These are phyloP conservation scores for Tauraco hartlaubi DNA, from an alignment of 2,797 vertebrate genomes.

Conservation along the genomic window DNA sequence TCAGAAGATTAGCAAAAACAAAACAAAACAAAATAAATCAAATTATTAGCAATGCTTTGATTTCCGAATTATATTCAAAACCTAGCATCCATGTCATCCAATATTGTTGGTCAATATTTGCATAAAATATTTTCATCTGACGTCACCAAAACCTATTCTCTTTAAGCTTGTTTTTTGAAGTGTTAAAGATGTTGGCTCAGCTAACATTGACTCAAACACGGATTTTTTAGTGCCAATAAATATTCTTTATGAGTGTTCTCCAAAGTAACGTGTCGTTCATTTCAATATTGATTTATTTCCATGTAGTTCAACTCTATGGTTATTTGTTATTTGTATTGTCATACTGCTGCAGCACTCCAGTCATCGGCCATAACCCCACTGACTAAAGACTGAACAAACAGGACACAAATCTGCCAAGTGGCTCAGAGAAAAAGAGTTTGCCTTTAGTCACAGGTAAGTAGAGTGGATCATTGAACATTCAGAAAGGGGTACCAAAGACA, in stretches of 20 bases:
- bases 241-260: neutral
- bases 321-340: neutral
- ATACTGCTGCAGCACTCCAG: neutral
- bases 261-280: neutral
- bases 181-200: neutral
- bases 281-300: conserved; percentile 1
- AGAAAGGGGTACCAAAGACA: neutral
- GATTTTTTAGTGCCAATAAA: neutral
- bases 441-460: neutral
- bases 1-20: neutral
- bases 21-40: neutral
- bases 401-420: neutral
- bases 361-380: neutral
- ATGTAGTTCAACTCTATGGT: neutral
- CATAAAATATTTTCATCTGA: neutral
- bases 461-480: neutral
- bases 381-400: neutral
- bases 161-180: neutral
- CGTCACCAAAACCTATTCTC: neutral
- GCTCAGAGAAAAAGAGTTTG: neutral
- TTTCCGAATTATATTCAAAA: neutral
- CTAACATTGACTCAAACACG: neutral
- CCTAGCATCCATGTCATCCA: neutral
- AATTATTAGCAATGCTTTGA: neutral
- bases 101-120: neutral